Evolutionary conservation across 1,140 invertebrate genomes (phyloP).

Genomic region (Polypedilum vanderplanki): DNA sequence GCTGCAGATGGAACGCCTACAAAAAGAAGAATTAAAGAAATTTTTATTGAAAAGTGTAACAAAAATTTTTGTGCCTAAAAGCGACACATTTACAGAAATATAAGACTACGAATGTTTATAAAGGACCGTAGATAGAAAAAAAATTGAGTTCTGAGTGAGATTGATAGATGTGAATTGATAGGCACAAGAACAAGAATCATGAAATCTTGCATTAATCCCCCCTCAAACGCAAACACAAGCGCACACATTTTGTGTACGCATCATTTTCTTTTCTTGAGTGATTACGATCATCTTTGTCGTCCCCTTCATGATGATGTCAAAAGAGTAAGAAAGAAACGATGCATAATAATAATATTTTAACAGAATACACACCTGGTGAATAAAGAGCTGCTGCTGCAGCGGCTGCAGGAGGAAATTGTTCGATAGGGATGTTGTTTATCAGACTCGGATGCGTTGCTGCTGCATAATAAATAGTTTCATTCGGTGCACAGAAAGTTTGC

Average conservation of each 20-base stretch:
- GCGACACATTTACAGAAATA: conserved; percentile 10
- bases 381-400: conserved; percentile 36
- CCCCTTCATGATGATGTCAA: background rate
- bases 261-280: background rate
- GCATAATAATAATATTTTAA: background rate
- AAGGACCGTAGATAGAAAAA: background rate
- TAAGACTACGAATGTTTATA: background rate
- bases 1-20: conserved; percentile 40
- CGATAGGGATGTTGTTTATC: conserved; percentile 44
- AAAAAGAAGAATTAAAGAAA: conserved; percentile 31
- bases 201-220: background rate
- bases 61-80: background rate
- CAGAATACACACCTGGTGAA: conserved; percentile 39
- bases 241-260: no score
- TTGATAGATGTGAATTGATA: conserved; percentile 25
- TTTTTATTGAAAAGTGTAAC: background rate
- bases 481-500: conserved; percentile 51
- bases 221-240: background rate
- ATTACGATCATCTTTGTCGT: background rate
- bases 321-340: background rate
- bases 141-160: background rate
- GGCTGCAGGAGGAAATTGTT: conserved; percentile 41
- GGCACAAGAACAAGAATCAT: conserved; percentile 22
- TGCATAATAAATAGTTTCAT: conserved; percentile 43
- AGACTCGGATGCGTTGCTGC: conserved; percentile 42